Base-by-base conservation (phyloP, 1,140 invertebrate genomes). In the Drosophila athabasca region DNA sequence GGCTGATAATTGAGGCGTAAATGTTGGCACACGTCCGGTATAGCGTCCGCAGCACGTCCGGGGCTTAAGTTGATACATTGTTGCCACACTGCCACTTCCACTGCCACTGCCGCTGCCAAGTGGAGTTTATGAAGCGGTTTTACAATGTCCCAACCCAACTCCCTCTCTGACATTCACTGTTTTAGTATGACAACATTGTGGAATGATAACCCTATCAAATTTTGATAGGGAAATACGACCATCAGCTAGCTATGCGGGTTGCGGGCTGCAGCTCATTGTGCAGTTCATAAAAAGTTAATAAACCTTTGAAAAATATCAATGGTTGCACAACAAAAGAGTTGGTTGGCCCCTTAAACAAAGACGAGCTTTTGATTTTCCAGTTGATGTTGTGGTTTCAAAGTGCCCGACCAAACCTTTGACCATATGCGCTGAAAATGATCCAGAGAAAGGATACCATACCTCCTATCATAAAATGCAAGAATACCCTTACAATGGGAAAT, bases 1-100 rank as follows among this genome's bases (percentile, higher is more conserved):
- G 51, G 60, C 65, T 81, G 78, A 88, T 85, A 85, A 85, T 87
- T 87, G 82, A 87, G 82, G 62, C 82, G 75, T 87, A 87, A 87
- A 87, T 88, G 83, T 82, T 54, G 74, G 61, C 82, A 82, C 83
- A 88, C 82, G 82, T 88, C 69, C 81, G 66, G 39, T 53, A 11
- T 46, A 22, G 22, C 29, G 66, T 48, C 43, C 50, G 51, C 31
- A 46, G 45, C 35, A 19, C 68, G 45, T 69, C 53, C 46, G 51
- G 24, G 43, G 6, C 51, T 51, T 44, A 57, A 57, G 48, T 64
- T 39, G 58, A 55, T 61, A 84, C 80, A 69, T 80, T 80, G 66
- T 73, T 60, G 59, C 57, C 68, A 55, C 46, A 62, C 26, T 52
- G 35, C 35, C 44, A 50, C 58, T 60, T 26, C 58, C 46, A 62